Base-by-base conservation (phyloP, 2,888 invertebrate species). In the Vanessa cardui region DNA sequence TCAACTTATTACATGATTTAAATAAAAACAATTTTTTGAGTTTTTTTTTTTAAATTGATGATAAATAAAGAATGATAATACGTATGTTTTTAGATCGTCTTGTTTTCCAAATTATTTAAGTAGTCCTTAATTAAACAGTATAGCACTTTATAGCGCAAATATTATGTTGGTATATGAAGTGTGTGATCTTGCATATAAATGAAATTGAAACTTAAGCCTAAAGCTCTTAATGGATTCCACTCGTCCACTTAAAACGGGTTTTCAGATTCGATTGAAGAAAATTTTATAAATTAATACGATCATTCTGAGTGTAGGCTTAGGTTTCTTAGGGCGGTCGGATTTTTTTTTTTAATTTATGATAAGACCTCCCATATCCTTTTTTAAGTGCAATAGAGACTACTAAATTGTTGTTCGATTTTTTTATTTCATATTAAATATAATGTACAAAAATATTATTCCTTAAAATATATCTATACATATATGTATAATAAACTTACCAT, bases 151-250 rank as follows among this genome's bases (percentile, higher is more conserved):
- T 72, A 71, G 72, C 68, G 71, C 79, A 85, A 83, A 84, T 80
- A 81, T 81, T 80, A 72, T 74, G 73, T 75, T 74, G 72, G 74
- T 67, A 68, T 71, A 68, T 65, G 71, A 68, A 71, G 76, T 76
- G 74, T 83, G 82, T 85, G 84, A 80, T 78, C 83, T 75, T 77
- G 85, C 85, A 85, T 84, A 82, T 77, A 79, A 83, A 82, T 77
- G 77, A 80, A 81, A 77, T 76, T 72, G 65, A 64, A 80, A 78
- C 77, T 76, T 78, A 74, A 76, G 76, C 78, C 77, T 80, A 84
- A 85, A 82, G 64, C 84, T 74, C 67, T 81, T 85, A 85, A 85
- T 85, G 85, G 85, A 80, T 70, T 75, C 71, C 71, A 63, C 63
- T 77, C 73, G 80, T 76, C 79, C 78, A 78, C 78, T 82, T 78